phyloP scores from a whole-genome alignment of 2,113 vertebrate genomes.

The Rhinichthys klamathensis region DNA sequence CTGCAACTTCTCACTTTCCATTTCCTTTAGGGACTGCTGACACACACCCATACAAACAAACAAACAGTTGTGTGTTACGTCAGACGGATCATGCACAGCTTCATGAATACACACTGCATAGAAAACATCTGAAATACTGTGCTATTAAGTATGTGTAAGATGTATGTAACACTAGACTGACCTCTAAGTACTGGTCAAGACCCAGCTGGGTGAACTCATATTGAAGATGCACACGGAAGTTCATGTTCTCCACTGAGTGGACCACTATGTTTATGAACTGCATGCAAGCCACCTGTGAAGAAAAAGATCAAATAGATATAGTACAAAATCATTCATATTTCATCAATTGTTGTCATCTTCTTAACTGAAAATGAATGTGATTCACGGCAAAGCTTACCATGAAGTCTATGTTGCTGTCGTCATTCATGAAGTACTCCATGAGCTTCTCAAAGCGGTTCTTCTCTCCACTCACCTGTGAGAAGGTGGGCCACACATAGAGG shows the following conservation, averaged over 20 bases:
- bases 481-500: background rate
- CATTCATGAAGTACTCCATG: constrained; percentile 93
- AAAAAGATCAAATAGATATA: background rate
- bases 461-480: constrained; percentile 80
- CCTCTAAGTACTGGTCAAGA: constrained; percentile 91
- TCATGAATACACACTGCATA: background rate
- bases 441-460: constrained; percentile 86
- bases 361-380: background rate
- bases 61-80: background rate
- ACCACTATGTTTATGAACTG: constrained; percentile 99
- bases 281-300: constrained; percentile 93
- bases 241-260: constrained; percentile 99
- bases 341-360: background rate
- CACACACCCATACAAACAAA: constrained; percentile 24
- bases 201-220: constrained; percentile 93
- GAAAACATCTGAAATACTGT: background rate
- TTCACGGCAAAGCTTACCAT: constrained; percentile 77
- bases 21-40: constrained; percentile 82
- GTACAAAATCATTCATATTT: background rate
- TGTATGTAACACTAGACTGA: constrained; percentile 61
- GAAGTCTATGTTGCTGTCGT: constrained; percentile 96
- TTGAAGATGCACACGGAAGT: constrained; percentile 96
- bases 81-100: background rate
- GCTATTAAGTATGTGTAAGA: background rate
- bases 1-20: constrained; percentile 94